Conservation (phyloP, 64 coral and sea anemone species). For the Dendronephthya gigantea region DNA sequence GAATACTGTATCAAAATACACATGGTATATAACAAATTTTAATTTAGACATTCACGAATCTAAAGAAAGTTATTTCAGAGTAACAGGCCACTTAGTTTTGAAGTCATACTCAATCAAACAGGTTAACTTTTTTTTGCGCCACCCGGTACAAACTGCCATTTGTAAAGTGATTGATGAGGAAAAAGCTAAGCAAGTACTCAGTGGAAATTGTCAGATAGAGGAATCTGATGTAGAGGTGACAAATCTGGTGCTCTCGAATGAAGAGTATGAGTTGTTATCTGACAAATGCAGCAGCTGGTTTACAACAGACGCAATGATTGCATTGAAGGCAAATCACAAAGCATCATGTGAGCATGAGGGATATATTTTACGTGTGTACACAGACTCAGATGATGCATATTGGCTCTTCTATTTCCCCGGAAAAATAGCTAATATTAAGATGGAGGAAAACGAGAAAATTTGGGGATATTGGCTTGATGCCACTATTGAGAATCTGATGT, state of each 20-base stretch:
- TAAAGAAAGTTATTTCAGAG: too few species aligned
- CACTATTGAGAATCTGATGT: background rate
- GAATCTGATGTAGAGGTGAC: background rate
- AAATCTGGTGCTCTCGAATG: background rate
- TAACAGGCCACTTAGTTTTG: too few species aligned
- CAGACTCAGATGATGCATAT: conserved; percentile 5
- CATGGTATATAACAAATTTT: too few species aligned
- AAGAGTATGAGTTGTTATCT: background rate
- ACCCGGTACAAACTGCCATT: too few species aligned
- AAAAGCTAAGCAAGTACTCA: background rate
- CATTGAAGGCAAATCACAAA: background rate
- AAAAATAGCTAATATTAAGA: background rate
- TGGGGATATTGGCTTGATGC: conserved; percentile 2
- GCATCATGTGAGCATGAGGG: background rate
- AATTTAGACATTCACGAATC: too few species aligned
- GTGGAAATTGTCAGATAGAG: background rate
- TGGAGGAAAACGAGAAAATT: background rate
- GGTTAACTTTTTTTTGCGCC: too few species aligned
- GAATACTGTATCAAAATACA: too few species aligned
- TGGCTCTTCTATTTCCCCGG: background rate
- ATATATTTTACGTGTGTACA: background rate
- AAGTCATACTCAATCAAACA: too few species aligned
- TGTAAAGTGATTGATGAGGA: conserved; percentile 2
- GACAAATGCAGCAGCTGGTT: background rate
- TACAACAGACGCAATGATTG: background rate